phyloP scores from a whole-genome alignment of 1,140 invertebrate genomes.

The Drosophila arizonae region DNA sequence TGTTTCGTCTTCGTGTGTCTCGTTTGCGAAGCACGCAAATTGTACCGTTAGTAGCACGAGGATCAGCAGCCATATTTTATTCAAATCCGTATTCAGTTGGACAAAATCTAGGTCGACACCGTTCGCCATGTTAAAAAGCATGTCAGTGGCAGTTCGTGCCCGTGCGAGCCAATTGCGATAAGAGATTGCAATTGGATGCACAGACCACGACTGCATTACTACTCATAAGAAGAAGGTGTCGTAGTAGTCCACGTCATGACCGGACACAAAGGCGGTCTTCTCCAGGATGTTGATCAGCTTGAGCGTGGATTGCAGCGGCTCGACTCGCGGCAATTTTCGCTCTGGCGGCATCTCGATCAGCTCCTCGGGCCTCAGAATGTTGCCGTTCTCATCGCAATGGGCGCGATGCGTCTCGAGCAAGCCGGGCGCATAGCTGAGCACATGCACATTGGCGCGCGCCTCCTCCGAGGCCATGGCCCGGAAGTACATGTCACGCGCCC shows the following conservation, averaged over 20 bases:
- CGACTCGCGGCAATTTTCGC: constrained; percentile 41
- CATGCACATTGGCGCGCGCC: constrained; percentile 84
- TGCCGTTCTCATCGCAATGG: constrained; percentile 78
- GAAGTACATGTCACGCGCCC: constrained; percentile 95
- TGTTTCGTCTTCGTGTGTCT: constrained; percentile 40
- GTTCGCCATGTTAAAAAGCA: constrained; percentile 25
- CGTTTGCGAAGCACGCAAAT: constrained; percentile 42
- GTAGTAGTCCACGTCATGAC: constrained; percentile 79
- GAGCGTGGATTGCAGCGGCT: constrained; percentile 55
- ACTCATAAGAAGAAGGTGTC: constrained; percentile 80
- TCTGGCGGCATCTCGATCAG: constrained; percentile 30
- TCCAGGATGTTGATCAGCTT: constrained; percentile 78
- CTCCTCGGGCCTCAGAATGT: constrained; percentile 47
- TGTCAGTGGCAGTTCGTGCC: constrained; percentile 40
- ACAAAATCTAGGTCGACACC: constrained; percentile 32
- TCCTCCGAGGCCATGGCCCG: constrained; percentile 90
- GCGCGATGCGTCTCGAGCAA: constrained; percentile 92
- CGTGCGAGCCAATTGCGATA: constrained; percentile 19
- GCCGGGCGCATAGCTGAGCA: constrained; percentile 96
- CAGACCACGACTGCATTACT: constrained; percentile 60
- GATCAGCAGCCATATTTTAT: constrained; percentile 63
- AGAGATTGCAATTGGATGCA: constrained; percentile 1
- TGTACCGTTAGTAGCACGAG: constrained; percentile 29
- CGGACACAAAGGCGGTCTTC: constrained; percentile 71
- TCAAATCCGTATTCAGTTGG: constrained; percentile 34